Base-by-base conservation (phyloP, 2,888 invertebrate species). In the Sisyra nigra region DNA sequence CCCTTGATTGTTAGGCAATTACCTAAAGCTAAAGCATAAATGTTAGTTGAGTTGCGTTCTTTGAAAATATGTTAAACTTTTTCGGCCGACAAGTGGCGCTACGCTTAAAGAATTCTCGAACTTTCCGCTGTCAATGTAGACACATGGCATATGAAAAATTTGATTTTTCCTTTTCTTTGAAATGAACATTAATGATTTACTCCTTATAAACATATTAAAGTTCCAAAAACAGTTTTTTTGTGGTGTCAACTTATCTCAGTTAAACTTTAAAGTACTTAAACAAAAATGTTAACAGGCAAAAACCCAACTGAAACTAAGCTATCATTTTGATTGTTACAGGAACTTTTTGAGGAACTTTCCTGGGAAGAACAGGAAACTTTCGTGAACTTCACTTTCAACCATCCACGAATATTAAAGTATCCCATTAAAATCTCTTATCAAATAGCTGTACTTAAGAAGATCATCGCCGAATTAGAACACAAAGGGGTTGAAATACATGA, bases 371-470 rank as follows among this genome's bases (percentile, higher is more conserved):
- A 84, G 57, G 63, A 71, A 49, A 49, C 52, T 37, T 64, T 85
- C 41, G 52, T 82, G 9, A 58, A 71, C 11, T 56, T 58, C 37
- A 84, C 82, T 9, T 60, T 80, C 8, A 61, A 69, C 34, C 69
- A 65, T 49, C 49, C 62, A 6, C 51, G 73, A 31, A 59, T 76
- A 45, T 57, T 66, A 52, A 63, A 67, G 46, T 74, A 71, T 59
- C 82, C 85, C 2, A 52, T 80, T 4, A 76, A 72, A 49, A 55
- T 58, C 34, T 64, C 67, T 31, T 85, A 81, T 56, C 71, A 72
- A 48, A 68, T 66, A 53, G 61, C 67, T 24, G 85, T 82, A 60
- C 59, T 84, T 9, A 84, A 80, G 56, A 64, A 64, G 48, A 49
- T 82, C 2, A 68, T 84, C 40, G 51, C 61, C n/a, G 55, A 62